Percentiles rank a stretch among this genome's conserved stretches.
Evolutionary conservation across 2,113 vertebrate species (phyloP).

Genomic region (Piprites chloris): DNA sequence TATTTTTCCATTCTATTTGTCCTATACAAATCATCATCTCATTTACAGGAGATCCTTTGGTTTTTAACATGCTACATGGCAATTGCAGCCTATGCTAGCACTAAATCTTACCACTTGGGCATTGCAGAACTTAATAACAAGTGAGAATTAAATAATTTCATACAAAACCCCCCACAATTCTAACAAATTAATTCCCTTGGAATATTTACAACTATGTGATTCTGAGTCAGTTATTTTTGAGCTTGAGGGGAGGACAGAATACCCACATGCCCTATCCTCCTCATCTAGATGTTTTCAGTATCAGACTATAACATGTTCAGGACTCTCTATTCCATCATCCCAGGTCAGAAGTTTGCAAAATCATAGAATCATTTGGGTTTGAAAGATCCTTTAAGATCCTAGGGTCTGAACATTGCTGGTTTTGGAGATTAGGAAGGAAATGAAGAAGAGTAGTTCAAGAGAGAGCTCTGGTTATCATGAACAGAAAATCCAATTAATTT

Average conservation of each 20-base stretch:
- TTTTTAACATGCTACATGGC: neutral
- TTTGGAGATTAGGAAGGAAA: neutral
- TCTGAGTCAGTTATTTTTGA: neutral
- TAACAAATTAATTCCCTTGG: neutral
- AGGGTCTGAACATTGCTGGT: neutral
- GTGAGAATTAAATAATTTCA: neutral
- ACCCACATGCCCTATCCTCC: neutral
- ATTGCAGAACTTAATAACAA: neutral
- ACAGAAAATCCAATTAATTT: constrained; percentile 32
- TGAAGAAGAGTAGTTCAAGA: neutral
- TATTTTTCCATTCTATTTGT: neutral
- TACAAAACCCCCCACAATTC: neutral
- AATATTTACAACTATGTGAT: neutral
- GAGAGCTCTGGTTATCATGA: neutral
- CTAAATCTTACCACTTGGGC: neutral
- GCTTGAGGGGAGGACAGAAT: neutral
- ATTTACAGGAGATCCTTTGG: neutral
- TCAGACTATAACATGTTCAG: neutral
- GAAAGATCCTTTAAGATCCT: neutral
- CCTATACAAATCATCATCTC: neutral
- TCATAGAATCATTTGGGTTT: neutral
- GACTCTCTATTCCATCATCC: neutral
- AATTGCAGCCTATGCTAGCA: neutral
- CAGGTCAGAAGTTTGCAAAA: neutral
- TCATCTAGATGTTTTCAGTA: neutral